These are phyloP conservation scores for Syrrhaptes paradoxus DNA, from an alignment of 2,113 vertebrate species.

Conservation along the genomic window DNA sequence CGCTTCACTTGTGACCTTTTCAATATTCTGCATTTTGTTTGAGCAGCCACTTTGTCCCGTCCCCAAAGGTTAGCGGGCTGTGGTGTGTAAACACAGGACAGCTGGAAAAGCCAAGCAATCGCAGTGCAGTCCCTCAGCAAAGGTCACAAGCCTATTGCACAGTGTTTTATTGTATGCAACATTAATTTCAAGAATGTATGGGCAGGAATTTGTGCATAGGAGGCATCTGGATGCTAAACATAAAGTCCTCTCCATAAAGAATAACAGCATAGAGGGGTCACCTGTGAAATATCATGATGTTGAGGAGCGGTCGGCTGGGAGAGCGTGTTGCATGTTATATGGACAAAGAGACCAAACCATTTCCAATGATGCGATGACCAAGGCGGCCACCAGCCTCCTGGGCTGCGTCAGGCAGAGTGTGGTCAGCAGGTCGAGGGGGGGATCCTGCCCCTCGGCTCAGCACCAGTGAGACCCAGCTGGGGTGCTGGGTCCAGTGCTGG, in stretches of 20 bases:
- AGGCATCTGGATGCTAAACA: background rate
- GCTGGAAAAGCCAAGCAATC: background rate
- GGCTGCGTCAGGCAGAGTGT: accelerated
- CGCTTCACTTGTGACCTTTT: background rate
- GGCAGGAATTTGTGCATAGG: background rate
- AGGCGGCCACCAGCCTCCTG: accelerated
- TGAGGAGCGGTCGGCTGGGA: background rate
- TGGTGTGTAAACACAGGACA: background rate
- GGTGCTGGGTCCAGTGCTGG: background rate
- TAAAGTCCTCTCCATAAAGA: no score
- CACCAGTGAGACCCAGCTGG: background rate
- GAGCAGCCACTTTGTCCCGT: background rate
- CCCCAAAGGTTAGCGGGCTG: background rate
- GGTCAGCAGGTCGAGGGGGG: accelerated
- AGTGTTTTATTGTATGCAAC: background rate
- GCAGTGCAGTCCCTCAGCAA: background rate
- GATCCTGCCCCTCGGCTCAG: background rate
- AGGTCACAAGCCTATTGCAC: background rate
- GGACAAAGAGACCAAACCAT: no score
- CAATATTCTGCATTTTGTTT: background rate
- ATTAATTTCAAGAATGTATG: background rate
- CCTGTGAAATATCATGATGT: accelerated
- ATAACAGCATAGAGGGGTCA: background rate
- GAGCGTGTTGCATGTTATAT: accelerated
- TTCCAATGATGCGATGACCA: accelerated